Evolutionary conservation across 2,888 invertebrate species (phyloP).

Genomic region (Athripsodes cinereus): DNA sequence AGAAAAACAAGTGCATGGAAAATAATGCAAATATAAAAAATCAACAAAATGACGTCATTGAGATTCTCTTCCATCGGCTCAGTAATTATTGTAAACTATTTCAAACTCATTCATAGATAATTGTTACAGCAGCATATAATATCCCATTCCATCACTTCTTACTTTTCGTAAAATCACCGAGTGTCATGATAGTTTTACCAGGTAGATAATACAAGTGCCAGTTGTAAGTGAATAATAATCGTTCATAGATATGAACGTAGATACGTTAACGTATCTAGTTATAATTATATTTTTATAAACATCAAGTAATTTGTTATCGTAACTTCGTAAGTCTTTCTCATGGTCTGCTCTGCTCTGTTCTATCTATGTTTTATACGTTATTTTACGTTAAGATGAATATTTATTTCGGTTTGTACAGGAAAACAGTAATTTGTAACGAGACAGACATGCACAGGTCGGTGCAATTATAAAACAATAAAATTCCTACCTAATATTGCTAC

Average conservation of each 20-base stretch:
- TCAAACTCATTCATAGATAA: constrained; percentile 4
- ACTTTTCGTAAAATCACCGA: no score
- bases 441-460: neutral
- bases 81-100: neutral
- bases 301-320: neutral
- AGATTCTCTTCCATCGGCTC: neutral
- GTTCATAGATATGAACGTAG: no score
- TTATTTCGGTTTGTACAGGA: neutral
- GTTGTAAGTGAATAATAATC: no score
- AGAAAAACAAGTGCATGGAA: neutral
- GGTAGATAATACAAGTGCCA: no score
- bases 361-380: neutral
- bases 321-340: neutral
- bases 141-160: no score
- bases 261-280: no score
- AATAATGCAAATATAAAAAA: neutral
- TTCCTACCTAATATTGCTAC: no score
- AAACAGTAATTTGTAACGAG: neutral
- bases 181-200: no score
- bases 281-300: neutral
- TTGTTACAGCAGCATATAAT: neutral
- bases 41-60: neutral
- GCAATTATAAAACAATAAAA: neutral
- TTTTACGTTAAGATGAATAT: neutral
- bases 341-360: no score